Percentiles rank a stretch among this genome's conserved stretches.
Evolutionary conservation across 2,797 vertebrate genomes (phyloP).

Genomic region (Botia almorhae): DNA sequence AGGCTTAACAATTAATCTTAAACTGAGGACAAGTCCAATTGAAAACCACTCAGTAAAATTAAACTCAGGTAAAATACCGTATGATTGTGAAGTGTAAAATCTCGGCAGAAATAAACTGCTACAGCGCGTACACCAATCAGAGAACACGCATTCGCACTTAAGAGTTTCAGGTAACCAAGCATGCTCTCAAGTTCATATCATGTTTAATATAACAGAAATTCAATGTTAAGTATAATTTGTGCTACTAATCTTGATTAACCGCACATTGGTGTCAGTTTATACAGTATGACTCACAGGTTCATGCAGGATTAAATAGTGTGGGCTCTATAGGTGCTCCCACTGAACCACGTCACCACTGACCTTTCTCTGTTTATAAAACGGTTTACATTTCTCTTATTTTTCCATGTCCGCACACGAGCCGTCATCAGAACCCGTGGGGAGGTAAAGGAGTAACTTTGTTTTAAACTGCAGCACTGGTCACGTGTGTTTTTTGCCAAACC

Average conservation of each 20-base stretch:
- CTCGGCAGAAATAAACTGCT: too few relatives aligned
- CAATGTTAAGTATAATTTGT: neutral
- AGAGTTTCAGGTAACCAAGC: neutral
- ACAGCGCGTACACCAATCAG: too few relatives aligned
- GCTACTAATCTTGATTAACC: neutral
- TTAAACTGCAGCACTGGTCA: slow-evolving; percentile 67
- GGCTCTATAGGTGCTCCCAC: neutral
- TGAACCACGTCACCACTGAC: slow-evolving; percentile 74
- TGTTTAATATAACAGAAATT: neutral
- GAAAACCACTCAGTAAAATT: neutral
- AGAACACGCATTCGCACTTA: too few relatives aligned
- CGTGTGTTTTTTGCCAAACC: slow-evolving; percentile 70
- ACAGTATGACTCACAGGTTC: neutral
- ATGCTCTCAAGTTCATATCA: neutral
- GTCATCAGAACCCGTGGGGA: slow-evolving; percentile 67
- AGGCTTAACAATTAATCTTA: too few relatives aligned
- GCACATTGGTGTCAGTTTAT: neutral
- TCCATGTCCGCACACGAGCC: slow-evolving; percentile 73
- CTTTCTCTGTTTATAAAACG: slow-evolving; percentile 79
- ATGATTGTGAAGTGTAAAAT: too few relatives aligned
- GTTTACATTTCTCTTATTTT: slow-evolving; percentile 76
- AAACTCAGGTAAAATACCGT: too few relatives aligned
- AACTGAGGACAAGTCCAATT: neutral
- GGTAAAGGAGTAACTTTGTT: slow-evolving; percentile 80
- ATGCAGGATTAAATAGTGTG: neutral